Conservation (phyloP, 2,113 vertebrate species). For the Sus scrofa region T2T-Sscrofa CM000820.6:116131501-116132000, state of each 20-base stretch:
- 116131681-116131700: not conserved
- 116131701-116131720: not conserved
- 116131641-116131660: not conserved
- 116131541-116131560: not conserved
- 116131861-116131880: not conserved
- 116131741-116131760: not conserved
- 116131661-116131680: not conserved
- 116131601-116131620: not conserved
- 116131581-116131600: not conserved
- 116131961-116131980: not conserved
- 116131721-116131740: not conserved
- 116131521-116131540: not conserved
- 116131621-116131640: not conserved
- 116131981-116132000: not conserved
- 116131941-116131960: not conserved
- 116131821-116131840: not conserved
- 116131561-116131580: not conserved
- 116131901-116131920: not conserved
- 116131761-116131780: not conserved
- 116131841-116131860: not conserved
- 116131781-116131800: not conserved
- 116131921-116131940: not conserved
- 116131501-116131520: not conserved
- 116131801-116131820: rapidly evolving
- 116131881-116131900: not conserved